Percentiles rank a stretch among this genome's conserved stretches.
phyloP scores from a whole-genome alignment of 2,888 invertebrate genomes.

The Brachypterus glaber region DNA sequence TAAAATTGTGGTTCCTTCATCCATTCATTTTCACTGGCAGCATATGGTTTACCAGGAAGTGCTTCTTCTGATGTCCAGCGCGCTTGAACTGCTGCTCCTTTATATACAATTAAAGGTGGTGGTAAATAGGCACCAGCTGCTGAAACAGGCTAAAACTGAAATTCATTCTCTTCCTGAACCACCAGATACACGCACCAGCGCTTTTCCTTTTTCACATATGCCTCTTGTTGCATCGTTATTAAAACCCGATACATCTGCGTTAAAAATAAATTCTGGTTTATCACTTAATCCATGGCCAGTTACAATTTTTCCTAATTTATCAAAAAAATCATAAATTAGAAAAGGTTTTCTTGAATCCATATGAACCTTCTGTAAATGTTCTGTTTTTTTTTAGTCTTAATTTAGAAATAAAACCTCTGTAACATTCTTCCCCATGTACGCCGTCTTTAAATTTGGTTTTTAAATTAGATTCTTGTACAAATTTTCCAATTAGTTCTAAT shows the following conservation, averaged over 20 bases:
- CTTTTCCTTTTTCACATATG: conserved; percentile 23
- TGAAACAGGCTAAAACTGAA: conserved; percentile 22
- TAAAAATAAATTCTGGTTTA: conserved; percentile 20
- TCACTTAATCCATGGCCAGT: conserved; percentile 14
- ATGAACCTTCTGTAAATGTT: too few relatives aligned
- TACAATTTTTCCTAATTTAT: too few relatives aligned
- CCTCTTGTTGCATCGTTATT: conserved; percentile 20
- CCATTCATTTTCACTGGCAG: conserved; percentile 24
- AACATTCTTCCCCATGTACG: too few relatives aligned
- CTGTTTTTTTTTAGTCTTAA: too few relatives aligned
- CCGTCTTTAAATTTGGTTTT: too few relatives aligned
- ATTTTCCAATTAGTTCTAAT: too few relatives aligned
- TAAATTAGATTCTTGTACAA: too few relatives aligned
- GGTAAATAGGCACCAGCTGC: conserved; percentile 22
- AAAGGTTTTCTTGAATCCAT: conserved; percentile 21
- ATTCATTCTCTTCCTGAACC: conserved; percentile 26
- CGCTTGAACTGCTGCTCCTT: conserved; percentile 24
- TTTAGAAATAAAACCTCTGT: too few relatives aligned
- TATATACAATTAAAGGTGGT: conserved; percentile 26
- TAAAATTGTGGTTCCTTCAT: conserved; percentile 25
- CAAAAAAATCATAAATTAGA: conserved; percentile 24
- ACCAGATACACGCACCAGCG: conserved; percentile 21
- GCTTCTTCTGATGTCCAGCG: conserved; percentile 19
- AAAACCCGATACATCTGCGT: conserved; percentile 25
- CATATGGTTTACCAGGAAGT: conserved; percentile 23